These are phyloP conservation scores for Drosophila sordidula DNA, from an alignment of 2,888 invertebrate genomes.

Conservation along the genomic window DNA sequence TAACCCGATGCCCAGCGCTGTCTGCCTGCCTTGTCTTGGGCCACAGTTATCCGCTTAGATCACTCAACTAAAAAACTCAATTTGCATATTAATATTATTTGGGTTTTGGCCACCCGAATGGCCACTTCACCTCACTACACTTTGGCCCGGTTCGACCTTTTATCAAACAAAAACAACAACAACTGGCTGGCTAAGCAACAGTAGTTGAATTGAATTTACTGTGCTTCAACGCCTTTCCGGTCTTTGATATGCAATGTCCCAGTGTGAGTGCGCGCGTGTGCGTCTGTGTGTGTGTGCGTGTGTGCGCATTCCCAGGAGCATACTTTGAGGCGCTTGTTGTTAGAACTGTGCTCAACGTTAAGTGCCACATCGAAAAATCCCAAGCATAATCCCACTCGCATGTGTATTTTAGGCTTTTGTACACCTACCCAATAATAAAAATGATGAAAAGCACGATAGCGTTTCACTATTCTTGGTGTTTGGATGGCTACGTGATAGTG, in stretches of 20 bases:
- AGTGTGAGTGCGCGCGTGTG: neutral
- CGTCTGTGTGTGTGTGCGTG: neutral
- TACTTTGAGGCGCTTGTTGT: constrained; percentile 38
- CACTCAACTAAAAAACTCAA: constrained; percentile 84
- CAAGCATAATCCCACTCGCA: constrained; percentile 22
- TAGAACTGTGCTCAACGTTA: constrained; percentile 38
- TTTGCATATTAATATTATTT: constrained; percentile 84
- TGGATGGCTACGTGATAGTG: neutral
- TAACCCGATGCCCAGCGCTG: neutral
- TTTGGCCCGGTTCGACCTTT: constrained; percentile 49
- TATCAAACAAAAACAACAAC: constrained; percentile 57
- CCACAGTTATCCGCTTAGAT: constrained; percentile 81
- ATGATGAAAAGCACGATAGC: constrained; percentile 25
- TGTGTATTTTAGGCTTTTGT: constrained; percentile 9
- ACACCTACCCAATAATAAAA: constrained; percentile 53
- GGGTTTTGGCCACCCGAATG: constrained; percentile 46
- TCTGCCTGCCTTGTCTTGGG: constrained; percentile 29
- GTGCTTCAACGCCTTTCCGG: constrained; percentile 74
- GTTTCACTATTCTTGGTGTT: neutral
- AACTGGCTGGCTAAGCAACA: constrained; percentile 61
- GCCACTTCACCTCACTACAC: constrained; percentile 21
- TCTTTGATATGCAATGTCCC: constrained; percentile 65
- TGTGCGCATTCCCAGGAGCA: constrained; percentile 7
- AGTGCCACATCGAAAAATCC: constrained; percentile 20
- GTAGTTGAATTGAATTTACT: constrained; percentile 79